Conservation (phyloP, 2,113 vertebrate genomes). For the Pangasianodon hypophthalmus region DNA sequence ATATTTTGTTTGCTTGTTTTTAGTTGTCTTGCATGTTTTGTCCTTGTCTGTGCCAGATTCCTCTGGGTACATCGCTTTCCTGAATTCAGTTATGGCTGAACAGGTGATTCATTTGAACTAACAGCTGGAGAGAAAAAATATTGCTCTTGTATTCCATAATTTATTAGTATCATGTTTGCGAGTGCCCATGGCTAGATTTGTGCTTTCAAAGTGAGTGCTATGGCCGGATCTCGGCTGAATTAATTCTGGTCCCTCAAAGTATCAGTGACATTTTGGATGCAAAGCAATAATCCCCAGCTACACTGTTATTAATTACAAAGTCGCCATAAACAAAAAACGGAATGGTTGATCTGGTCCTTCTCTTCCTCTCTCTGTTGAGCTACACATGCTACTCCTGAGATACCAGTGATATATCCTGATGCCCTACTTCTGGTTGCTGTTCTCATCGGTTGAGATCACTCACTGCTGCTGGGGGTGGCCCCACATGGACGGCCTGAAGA, state of each 20-base stretch:
- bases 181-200: slow-evolving; percentile 36
- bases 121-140: slow-evolving; percentile 43
- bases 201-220: slow-evolving; percentile 55
- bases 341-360: not conserved
- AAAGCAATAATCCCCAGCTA: not conserved
- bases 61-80: not conserved
- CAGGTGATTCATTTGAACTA: not conserved
- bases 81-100: no score
- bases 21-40: not conserved
- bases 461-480: no score
- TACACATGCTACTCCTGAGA: no score
- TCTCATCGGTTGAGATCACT: no score
- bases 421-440: no score
- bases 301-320: not conserved
- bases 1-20: not conserved
- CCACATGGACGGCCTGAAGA: no score
- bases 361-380: no score
- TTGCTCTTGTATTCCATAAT: slow-evolving; percentile 59
- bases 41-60: not conserved
- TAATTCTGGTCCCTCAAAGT: slow-evolving; percentile 52
- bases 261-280: slow-evolving; percentile 15
- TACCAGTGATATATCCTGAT: no score
- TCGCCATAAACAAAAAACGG: not conserved
- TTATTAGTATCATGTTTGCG: slow-evolving; percentile 55
- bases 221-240: slow-evolving; percentile 50